phyloP scores from a whole-genome alignment of 2,888 invertebrate species.

The Hydroisotoma schaefferi region DNA sequence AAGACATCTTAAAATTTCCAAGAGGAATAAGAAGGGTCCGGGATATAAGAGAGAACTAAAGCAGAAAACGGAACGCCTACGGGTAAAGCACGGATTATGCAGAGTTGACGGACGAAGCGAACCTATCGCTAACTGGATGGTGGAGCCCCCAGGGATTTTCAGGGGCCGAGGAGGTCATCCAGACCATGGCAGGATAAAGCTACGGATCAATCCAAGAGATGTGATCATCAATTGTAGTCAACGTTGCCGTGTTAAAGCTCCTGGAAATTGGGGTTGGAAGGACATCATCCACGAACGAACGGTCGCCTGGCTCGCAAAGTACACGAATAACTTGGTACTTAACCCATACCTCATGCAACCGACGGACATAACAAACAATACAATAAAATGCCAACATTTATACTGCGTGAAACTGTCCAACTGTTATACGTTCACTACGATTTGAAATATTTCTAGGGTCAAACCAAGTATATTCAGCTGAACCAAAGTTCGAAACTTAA shows the following conservation, averaged over 20 bases:
- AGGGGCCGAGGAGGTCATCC: constrained; percentile 2
- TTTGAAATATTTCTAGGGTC: too few species aligned
- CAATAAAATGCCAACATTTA: too few species aligned
- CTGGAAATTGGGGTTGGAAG: neutral
- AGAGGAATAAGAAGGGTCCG: neutral
- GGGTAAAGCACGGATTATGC: neutral
- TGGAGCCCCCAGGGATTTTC: constrained; percentile 10
- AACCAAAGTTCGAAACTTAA: neutral
- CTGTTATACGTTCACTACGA: too few species aligned
- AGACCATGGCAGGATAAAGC: constrained; percentile 7
- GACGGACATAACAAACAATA: too few species aligned
- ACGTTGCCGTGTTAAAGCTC: neutral
- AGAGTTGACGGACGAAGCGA: neutral
- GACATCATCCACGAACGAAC: neutral
- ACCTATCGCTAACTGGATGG: neutral
- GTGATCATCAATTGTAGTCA: constrained; percentile 3
- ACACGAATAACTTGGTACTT: constrained; percentile 7
- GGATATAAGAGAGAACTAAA: neutral
- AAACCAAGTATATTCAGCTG: constrained; percentile 1
- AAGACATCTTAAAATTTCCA: neutral
- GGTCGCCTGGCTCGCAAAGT: neutral
- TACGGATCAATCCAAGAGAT: neutral
- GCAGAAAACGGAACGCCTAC: neutral
- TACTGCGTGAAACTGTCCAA: too few species aligned
- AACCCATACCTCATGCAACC: too few species aligned